Evolutionary conservation across 1,140 invertebrate species (phyloP).

Genomic region (Lethrus apterus): DNA sequence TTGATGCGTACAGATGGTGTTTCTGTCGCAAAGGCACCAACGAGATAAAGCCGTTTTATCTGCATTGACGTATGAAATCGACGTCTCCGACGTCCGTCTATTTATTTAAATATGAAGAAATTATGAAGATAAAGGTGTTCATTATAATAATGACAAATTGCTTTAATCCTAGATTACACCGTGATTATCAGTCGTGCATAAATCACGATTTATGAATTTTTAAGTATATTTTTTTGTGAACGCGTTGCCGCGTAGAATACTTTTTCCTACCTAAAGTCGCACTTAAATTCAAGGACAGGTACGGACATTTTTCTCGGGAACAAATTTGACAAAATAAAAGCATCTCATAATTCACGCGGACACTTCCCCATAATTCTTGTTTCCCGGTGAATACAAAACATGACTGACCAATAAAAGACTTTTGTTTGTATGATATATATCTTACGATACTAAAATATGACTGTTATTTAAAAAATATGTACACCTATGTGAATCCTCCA

Average conservation of each 20-base stretch:
- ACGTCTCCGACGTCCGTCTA: slow-evolving; percentile 3
- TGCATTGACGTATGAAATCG: slow-evolving; percentile 18
- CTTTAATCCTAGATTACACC: slow-evolving; percentile 27
- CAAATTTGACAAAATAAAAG: slow-evolving; percentile 17
- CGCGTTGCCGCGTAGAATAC: no score
- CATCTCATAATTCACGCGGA: slow-evolving; percentile 15
- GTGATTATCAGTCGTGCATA: background rate
- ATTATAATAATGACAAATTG: slow-evolving; percentile 28
- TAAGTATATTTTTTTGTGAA: background rate
- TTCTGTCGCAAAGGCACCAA: slow-evolving; percentile 28
- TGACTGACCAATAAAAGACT: slow-evolving; percentile 17
- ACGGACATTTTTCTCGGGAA: slow-evolving; percentile 4
- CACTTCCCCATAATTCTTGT: slow-evolving; percentile 13
- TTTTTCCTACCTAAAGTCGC: no score
- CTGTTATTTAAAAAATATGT: slow-evolving; percentile 7
- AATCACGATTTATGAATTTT: slow-evolving; percentile 3
- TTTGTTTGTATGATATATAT: slow-evolving; percentile 10
- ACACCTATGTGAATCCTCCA: slow-evolving; percentile 6
- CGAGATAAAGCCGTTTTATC: slow-evolving; percentile 35
- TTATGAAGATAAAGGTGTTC: background rate
- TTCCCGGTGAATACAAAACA: slow-evolving; percentile 11
- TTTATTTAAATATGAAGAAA: background rate
- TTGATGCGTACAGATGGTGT: slow-evolving; percentile 33
- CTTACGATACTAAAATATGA: slow-evolving; percentile 9
- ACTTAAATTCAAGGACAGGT: slow-evolving; percentile 11